Conservation (phyloP, 2,888 invertebrate genomes). For the Hedya salicella region DNA sequence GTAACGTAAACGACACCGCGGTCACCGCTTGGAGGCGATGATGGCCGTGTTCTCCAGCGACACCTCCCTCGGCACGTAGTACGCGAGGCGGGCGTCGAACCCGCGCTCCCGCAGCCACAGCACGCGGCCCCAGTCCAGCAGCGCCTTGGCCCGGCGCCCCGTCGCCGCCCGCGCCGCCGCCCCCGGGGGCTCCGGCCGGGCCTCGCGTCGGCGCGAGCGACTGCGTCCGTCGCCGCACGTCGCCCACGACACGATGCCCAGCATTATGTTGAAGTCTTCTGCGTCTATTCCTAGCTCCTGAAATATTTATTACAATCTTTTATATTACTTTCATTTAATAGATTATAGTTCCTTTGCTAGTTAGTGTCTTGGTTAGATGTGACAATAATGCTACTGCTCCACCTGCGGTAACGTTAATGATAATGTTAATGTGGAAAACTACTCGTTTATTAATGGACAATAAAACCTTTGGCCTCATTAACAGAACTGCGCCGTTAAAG, state of each 20-base stretch:
- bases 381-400: no score
- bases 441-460: no score
- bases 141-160: constrained; percentile 90
- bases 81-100: constrained; percentile 86
- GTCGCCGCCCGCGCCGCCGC: constrained; percentile 61
- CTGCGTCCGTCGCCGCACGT: constrained; percentile 91
- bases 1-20: not conserved
- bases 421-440: no score
- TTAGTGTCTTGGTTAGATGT: no score
- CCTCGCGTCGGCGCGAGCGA: constrained; percentile 67
- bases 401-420: no score
- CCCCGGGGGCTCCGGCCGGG: not conserved
- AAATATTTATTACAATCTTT: constrained; percentile 39
- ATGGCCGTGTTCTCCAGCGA: constrained; percentile 93
- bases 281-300: constrained; percentile 84
- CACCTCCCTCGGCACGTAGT: constrained; percentile 87
- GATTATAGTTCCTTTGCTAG: no score
- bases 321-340: no score
- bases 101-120: constrained; percentile 85
- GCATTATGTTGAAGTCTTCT: constrained; percentile 89
- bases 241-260: constrained; percentile 95
- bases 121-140: constrained; percentile 91
- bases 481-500: no score
- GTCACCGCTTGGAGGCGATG: constrained; percentile 77
- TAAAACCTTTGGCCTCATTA: no score